Percentiles rank a stretch among this genome's conserved stretches.
phyloP scores from a whole-genome alignment of 53 echinoderm and acorn worm species.

The Echinarachnius parma region DNA sequence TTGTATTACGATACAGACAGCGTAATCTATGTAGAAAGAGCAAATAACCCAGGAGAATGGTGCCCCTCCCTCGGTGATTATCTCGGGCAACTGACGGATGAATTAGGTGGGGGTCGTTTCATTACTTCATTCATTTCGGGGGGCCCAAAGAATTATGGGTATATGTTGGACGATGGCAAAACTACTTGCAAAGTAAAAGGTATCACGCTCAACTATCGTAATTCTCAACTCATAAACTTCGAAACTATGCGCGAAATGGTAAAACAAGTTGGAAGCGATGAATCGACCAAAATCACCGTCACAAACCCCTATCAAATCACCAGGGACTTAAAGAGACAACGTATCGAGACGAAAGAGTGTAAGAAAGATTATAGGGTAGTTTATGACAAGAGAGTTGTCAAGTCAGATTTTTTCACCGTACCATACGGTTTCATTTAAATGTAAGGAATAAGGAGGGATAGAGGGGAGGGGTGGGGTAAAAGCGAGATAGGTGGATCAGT shows the following conservation, averaged over 20 bases:
- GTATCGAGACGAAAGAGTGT: constrained; percentile 17
- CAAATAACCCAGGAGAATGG: constrained; percentile 19
- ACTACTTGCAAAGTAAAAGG: constrained; percentile 18
- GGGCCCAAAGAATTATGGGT: constrained; percentile 37
- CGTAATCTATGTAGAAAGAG: constrained; percentile 25
- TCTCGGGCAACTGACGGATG: constrained; percentile 31
- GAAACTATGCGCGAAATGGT: constrained; percentile 17
- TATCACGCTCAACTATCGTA: constrained; percentile 24
- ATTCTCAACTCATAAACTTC: constrained; percentile 16
- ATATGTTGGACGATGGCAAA: constrained; percentile 18
- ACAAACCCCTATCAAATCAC: no score
- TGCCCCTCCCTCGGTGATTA: constrained; percentile 9
- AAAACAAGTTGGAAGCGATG: not conserved
- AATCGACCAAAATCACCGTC: not conserved
- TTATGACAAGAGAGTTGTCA: constrained; percentile 33
- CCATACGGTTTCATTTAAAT: no score
- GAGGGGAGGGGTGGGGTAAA: no score
- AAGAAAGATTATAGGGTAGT: constrained; percentile 26
- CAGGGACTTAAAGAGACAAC: constrained; percentile 39
- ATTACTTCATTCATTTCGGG: constrained; percentile 24
- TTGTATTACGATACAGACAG: constrained; percentile 56
- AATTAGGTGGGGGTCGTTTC: constrained; percentile 10
- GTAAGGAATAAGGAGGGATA: no score
- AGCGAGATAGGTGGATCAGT: no score
- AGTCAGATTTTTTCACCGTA: no score